A percentile compares a stretch with the other conserved stretches of the same genome.
These are phyloP conservation scores for Tichodroma muraria DNA, from an alignment of 2,113 vertebrate genomes.

Conservation along the genomic window DNA sequence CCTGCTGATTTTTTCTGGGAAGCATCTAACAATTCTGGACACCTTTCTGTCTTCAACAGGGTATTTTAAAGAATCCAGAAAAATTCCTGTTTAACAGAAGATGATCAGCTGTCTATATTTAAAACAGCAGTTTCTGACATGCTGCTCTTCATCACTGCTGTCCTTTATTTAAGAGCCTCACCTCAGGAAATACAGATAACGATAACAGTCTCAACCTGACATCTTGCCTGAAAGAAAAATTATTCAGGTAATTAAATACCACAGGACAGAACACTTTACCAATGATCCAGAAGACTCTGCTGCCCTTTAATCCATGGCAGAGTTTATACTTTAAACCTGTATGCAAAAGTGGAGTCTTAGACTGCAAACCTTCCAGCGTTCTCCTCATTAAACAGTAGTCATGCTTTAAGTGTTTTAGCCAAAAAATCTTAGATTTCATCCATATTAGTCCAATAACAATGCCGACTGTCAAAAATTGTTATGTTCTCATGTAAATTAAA, in stretches of 20 bases:
- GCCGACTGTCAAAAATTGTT: not conserved
- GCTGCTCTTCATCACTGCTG: not conserved
- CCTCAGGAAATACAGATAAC: not conserved
- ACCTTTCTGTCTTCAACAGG: not conserved
- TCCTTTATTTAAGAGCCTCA: not conserved
- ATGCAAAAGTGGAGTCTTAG: not conserved
- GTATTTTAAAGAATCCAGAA: not conserved
- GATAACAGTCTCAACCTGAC: not conserved
- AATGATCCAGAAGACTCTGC: not conserved
- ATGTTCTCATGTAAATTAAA: not conserved
- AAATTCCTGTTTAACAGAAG: not conserved
- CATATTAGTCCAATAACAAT: not conserved
- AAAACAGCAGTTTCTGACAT: not conserved
- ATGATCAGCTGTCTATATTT: not conserved
- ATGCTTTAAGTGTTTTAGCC: not conserved
- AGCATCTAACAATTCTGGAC: not conserved
- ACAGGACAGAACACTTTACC: not conserved
- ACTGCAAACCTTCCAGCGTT: not conserved
- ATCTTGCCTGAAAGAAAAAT: not conserved
- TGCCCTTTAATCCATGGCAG: not conserved
- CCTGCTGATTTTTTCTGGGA: not conserved
- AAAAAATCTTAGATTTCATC: not conserved
- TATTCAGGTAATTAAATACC: not conserved
- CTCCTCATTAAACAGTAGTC: not conserved
- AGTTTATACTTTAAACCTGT: not conserved